Evolutionary conservation across 92 coral and sea anemone species (phyloP).

Genomic region (Porites cylindrica): DNA sequence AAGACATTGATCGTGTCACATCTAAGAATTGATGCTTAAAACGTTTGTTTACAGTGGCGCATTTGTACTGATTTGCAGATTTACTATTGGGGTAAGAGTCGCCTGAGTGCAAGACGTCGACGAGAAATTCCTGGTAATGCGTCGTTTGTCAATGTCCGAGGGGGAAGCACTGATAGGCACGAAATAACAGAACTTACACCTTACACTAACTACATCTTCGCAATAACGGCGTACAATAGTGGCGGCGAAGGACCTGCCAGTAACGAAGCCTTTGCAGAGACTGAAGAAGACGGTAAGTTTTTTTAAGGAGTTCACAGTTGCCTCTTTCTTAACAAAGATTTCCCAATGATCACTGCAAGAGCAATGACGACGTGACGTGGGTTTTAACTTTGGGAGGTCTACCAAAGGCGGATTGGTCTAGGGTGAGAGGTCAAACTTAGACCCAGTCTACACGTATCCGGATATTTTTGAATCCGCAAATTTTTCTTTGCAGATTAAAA

Average conservation of each 20-base stretch:
- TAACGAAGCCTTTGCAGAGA: slow-evolving; percentile 28
- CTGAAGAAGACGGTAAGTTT: slow-evolving; percentile 65
- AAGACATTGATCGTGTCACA: too few relatives aligned
- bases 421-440: too few relatives aligned
- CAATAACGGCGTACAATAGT: slow-evolving; percentile 75
- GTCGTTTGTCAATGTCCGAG: slow-evolving; percentile 11
- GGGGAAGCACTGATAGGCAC: not conserved
- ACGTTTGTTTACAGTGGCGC: not conserved
- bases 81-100: slow-evolving; percentile 53
- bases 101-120: slow-evolving; percentile 46
- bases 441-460: too few relatives aligned
- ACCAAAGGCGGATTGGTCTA: too few relatives aligned
- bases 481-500: too few relatives aligned
- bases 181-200: slow-evolving; percentile 66
- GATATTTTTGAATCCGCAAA: too few relatives aligned
- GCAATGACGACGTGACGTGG: too few relatives aligned
- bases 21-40: not conserved
- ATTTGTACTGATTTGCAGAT: slow-evolving; percentile 25
- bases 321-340: too few relatives aligned
- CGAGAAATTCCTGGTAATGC: slow-evolving; percentile 69
- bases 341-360: too few relatives aligned
- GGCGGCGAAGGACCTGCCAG: slow-evolving; percentile 89
- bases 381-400: too few relatives aligned
- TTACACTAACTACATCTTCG: slow-evolving; percentile 49
- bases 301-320: too few relatives aligned